Percentiles rank a stretch among this genome's conserved stretches.
Evolutionary conservation across 2,797 vertebrate species (phyloP).

Genomic region (Oceanodroma leucorhoa): DNA sequence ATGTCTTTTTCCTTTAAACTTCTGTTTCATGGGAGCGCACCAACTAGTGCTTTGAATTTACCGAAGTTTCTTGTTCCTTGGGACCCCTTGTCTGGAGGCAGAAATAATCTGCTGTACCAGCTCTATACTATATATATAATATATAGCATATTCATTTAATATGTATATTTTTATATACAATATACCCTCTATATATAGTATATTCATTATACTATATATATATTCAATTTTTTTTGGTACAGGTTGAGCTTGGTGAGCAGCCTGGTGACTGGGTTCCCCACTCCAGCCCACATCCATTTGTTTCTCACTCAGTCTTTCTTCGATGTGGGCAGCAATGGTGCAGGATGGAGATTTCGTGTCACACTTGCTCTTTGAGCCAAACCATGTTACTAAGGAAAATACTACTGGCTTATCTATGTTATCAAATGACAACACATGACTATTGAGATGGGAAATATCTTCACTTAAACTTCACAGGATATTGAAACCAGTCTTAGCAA

Average conservation of each 20-base stretch:
- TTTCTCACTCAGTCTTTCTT: background rate
- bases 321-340: rapidly evolving
- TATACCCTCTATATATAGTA: no score
- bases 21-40: background rate
- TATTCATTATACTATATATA: no score
- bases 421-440: background rate
- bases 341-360: background rate
- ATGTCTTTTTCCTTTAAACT: background rate
- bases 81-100: background rate
- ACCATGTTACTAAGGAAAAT: background rate
- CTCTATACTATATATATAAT: background rate
- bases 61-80: background rate
- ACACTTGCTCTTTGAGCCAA: background rate
- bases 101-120: background rate
- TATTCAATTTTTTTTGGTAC: no score
- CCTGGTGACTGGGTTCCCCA: background rate
- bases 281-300: background rate
- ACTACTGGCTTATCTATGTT: background rate
- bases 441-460: conserved; percentile 9
- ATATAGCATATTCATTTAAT: no score
- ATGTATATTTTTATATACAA: no score
- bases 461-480: conserved; percentile 49
- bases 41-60: background rate
- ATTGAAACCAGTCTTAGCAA: conserved; percentile 46
- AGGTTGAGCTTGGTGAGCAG: background rate